phyloP scores from a whole-genome alignment of 2,888 invertebrate genomes.

The Pyrrhosoma nymphula region DNA sequence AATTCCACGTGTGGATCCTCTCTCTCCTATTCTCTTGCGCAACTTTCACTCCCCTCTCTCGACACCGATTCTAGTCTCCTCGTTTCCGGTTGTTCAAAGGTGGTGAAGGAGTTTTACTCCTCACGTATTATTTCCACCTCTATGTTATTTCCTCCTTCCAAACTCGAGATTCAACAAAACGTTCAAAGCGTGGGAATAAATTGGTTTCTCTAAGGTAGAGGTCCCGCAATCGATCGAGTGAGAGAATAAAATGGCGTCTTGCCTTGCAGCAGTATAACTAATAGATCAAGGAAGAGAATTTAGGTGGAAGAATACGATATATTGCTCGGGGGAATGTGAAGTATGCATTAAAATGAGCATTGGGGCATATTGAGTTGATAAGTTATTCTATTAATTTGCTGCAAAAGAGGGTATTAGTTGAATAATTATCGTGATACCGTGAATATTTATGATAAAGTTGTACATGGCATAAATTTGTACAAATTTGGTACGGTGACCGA shows the following conservation, averaged over 20 bases:
- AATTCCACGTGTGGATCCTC: not conserved
- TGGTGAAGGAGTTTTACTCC: slow-evolving; percentile 15
- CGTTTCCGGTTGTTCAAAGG: slow-evolving; percentile 12
- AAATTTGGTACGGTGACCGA: too few species aligned
- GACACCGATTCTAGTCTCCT: not conserved
- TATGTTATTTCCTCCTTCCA: not conserved
- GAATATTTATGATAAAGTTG: too few species aligned
- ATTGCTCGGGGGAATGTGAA: too few species aligned
- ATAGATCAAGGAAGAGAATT: too few species aligned
- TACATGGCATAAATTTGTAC: too few species aligned
- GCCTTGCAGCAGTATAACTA: not conserved
- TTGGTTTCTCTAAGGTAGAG: too few species aligned
- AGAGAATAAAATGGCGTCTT: not conserved
- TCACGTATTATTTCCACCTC: not conserved
- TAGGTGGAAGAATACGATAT: too few species aligned
- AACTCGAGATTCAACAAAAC: not conserved
- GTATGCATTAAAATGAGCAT: too few species aligned
- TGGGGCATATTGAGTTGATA: too few species aligned
- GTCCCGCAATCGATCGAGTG: not conserved
- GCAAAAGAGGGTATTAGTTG: too few species aligned
- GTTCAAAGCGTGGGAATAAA: not conserved
- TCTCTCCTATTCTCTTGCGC: not conserved
- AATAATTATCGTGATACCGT: too few species aligned
- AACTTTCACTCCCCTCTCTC: not conserved
- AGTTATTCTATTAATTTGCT: too few species aligned